A percentile compares a stretch with the other conserved stretches of the same genome.
phyloP scores from a whole-genome alignment of 2,888 invertebrate genomes.

The Rotaria sp. region DNA sequence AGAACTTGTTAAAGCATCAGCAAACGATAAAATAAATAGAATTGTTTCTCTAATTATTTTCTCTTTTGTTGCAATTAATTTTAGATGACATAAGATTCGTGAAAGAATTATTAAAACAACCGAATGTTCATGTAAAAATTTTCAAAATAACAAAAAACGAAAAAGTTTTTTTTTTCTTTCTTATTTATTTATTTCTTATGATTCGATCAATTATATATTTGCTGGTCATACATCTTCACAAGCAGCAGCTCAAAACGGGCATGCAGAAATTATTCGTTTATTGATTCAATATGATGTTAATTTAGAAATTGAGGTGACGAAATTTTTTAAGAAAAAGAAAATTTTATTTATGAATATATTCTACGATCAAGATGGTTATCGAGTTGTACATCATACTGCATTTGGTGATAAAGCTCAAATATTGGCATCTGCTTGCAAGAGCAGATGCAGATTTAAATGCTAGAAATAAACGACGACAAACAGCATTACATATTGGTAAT shows the following conservation, averaged over 20 bases:
- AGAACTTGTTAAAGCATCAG: slow-evolving; percentile 89
- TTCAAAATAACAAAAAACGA: no score
- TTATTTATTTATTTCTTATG: no score
- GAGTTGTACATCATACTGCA: slow-evolving; percentile 91
- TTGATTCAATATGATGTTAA: slow-evolving; percentile 75
- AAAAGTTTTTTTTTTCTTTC: no score
- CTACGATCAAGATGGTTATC: slow-evolving; percentile 83
- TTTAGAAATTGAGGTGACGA: slow-evolving; percentile 32
- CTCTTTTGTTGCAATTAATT: not conserved
- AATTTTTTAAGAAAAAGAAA: not conserved
- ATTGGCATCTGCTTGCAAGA: slow-evolving; percentile 66
- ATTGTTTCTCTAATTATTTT: not conserved
- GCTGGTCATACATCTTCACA: slow-evolving; percentile 72
- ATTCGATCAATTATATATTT: slow-evolving; percentile 76
- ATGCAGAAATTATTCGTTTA: slow-evolving; percentile 83
- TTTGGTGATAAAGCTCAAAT: slow-evolving; percentile 91
- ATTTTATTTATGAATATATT: slow-evolving; percentile 14
- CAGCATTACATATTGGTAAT: slow-evolving; percentile 83
- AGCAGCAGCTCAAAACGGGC: slow-evolving; percentile 89
- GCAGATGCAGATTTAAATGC: slow-evolving; percentile 79
- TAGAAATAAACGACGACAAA: slow-evolving; percentile 84
- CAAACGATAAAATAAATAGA: slow-evolving; percentile 66
- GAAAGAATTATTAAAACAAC: not conserved
- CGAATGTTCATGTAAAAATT: not conserved
- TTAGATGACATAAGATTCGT: not conserved